phyloP scores from a whole-genome alignment of 2,113 vertebrate species.

The Albula goreensis region DNA sequence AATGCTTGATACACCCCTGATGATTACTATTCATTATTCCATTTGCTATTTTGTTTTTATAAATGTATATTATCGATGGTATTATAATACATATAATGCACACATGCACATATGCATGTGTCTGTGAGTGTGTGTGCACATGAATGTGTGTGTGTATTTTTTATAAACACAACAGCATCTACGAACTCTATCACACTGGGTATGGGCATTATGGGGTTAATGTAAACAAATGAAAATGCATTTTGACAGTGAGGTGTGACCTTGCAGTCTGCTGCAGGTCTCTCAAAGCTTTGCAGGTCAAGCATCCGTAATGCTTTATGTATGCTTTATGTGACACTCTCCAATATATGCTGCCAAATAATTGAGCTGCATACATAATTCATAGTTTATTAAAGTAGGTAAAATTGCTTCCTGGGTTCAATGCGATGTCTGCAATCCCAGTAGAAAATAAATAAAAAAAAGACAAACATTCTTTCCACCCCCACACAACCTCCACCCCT shows the following conservation, averaged over 20 bases:
- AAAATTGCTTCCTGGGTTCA: constrained; percentile 84
- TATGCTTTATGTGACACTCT: constrained; percentile 95
- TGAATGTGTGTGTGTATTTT: background rate
- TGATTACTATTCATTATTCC: too few species aligned
- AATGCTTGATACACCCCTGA: too few species aligned
- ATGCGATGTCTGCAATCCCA: constrained; percentile 71
- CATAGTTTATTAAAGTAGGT: constrained; percentile 93
- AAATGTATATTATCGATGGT: too few species aligned
- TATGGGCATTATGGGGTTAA: background rate
- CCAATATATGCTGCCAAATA: constrained; percentile 99
- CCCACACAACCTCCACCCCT: background rate
- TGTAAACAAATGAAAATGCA: constrained; percentile 3
- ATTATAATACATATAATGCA: background rate
- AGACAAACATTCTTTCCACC: constrained; percentile 8
- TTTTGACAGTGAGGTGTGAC: constrained; percentile 69
- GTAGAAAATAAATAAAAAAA: constrained; percentile 58
- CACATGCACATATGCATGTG: background rate
- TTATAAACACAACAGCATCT: background rate
- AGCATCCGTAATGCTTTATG: constrained; percentile 91
- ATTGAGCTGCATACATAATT: constrained; percentile 98
- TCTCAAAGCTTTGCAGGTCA: constrained; percentile 85
- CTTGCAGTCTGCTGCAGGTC: constrained; percentile 64
- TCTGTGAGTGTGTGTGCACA: background rate
- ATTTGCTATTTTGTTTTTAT: too few species aligned
- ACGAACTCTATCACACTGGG: background rate